Evolutionary conservation across 64 coral and sea anemone species (phyloP), one percentile per base, ranked within the genome.

Genomic region (Montipora foliosa): DNA sequence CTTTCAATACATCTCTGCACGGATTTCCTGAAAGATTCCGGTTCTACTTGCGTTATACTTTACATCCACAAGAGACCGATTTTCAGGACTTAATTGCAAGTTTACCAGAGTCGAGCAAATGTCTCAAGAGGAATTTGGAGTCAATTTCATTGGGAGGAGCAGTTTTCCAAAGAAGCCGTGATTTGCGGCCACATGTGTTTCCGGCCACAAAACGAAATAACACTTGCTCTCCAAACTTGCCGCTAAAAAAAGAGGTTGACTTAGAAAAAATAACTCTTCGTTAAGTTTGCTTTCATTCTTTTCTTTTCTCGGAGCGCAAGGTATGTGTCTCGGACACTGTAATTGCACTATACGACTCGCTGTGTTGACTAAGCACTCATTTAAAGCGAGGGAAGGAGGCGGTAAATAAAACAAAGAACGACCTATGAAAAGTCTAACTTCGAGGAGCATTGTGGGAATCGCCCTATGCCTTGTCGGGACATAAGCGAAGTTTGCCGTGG

Each of bases 101-200:
- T 47, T 51, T 86, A 70, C 10, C 67, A 14, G 67, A 22, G 68
- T 44, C 37, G 37, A 37, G 17, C 62, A 71, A 48, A 86, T 49
- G 5, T 45, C 45, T 70, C 49, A 44, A 86, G 8, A 50, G 25
- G 5, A 70, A 49, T 71, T 67, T 86, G 47, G 8, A 64, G 19
- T 71, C 4, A 48, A 57, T 21, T 20, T 49, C 17, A 67, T 37
- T 37, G 37, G 37, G 37, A 37, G 62, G 29, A 84, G 82, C 50
- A 4, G 37, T 19, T 49, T 86, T 71, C 62, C 45, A 71, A 86
- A 86, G 46, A 6, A 21, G 62, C 47, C 8, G 22, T 47, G 82
- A 68, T 15, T 48, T 84, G 47, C 14, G 62, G 24, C 24, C 5
- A 15, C 82, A 70, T 86, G 46, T 86, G 82, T 86, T 86, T 86